Conservation (phyloP, 2,797 vertebrate genomes). For the Chiloscyllium punctatum region DNA sequence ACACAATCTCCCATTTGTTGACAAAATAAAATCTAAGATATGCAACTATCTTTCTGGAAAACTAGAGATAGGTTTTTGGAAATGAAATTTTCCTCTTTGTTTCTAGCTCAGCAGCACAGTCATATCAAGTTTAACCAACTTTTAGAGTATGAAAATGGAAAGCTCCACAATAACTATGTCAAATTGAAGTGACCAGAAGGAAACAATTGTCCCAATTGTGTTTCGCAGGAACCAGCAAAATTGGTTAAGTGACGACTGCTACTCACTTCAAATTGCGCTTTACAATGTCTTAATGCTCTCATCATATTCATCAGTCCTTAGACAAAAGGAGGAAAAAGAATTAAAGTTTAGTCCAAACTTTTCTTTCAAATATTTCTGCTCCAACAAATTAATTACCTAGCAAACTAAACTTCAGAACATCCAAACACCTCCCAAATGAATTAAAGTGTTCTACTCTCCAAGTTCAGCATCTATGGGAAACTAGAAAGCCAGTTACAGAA, state of each 20-base stretch:
- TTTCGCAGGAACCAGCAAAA: conserved; percentile 12
- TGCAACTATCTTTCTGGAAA: background rate
- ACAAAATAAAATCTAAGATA: background rate
- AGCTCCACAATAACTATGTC: background rate
- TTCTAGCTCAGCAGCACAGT: background rate
- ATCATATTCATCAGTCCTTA: background rate
- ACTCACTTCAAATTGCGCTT: background rate
- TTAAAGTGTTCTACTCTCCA: background rate
- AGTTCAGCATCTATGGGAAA: background rate
- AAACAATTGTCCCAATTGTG: background rate
- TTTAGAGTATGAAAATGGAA: background rate
- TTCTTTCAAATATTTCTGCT: background rate
- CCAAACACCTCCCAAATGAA: background rate
- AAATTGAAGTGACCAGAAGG: background rate
- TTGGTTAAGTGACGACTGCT: background rate
- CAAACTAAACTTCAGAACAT: background rate
- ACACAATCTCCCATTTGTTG: background rate
- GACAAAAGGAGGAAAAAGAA: background rate
- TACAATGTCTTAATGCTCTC: background rate
- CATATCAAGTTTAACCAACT: background rate
- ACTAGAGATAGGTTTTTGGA: background rate
- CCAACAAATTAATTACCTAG: background rate
- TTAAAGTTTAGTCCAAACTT: background rate
- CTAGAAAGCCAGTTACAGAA: background rate
- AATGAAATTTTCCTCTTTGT: background rate